A percentile compares a stretch with the other conserved stretches of the same genome.
Conservation (phyloP, 2,113 vertebrate genomes). For the Cyphomyrus discorhynchus region DNA sequence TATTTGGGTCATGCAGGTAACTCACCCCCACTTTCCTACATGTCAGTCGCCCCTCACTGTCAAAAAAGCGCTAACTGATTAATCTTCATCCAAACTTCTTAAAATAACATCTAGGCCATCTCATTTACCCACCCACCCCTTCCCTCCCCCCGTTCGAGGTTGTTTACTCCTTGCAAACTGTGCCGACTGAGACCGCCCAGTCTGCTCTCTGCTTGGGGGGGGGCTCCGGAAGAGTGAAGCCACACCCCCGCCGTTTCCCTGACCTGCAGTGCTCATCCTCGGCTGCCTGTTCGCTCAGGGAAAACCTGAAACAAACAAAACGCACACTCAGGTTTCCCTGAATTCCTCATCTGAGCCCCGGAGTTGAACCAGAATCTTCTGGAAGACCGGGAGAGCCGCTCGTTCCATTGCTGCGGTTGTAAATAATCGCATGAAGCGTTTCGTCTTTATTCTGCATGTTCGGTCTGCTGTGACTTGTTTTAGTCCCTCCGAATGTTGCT, state of each 20-base stretch:
- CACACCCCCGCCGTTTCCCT: background rate
- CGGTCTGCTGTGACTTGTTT: background rate
- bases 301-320: background rate
- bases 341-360: background rate
- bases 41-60: slow-evolving; percentile 43
- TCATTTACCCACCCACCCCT: slow-evolving; percentile 35
- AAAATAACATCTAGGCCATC: slow-evolving; percentile 55
- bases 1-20: slow-evolving; percentile 40
- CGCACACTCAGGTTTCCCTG: background rate
- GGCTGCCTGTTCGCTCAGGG: background rate
- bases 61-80: slow-evolving; percentile 31
- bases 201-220: too few species aligned
- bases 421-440: background rate
- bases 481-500: background rate
- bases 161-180: background rate
- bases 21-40: slow-evolving; percentile 35
- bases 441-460: background rate
- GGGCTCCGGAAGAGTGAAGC: background rate
- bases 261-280: background rate
- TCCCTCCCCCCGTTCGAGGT: slow-evolving; percentile 22
- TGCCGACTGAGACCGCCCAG: background rate
- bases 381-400: background rate
- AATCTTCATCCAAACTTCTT: slow-evolving; percentile 30
- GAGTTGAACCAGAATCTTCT: background rate
- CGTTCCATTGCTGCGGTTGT: background rate